Percentiles rank a stretch among this genome's conserved stretches.
Evolutionary conservation across 53 echinoderm and acorn worm species (phyloP).

Genomic region (Antedon mediterranea): DNA sequence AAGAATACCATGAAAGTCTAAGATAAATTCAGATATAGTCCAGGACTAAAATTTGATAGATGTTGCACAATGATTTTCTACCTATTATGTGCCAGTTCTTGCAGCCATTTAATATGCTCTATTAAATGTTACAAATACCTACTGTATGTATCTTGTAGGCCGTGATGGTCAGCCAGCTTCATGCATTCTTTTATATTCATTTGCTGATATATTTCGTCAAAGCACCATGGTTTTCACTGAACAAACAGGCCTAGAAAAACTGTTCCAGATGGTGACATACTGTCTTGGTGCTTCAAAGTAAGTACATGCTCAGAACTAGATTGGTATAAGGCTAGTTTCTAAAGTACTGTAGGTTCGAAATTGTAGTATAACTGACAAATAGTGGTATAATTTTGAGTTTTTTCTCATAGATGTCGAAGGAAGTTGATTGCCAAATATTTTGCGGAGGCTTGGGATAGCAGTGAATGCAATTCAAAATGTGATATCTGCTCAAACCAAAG

Average conservation of each 20-base stretch:
- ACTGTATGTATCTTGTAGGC: conserved; percentile 23
- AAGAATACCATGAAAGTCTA: too few relatives aligned
- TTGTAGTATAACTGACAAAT: too few relatives aligned
- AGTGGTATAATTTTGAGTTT: too few relatives aligned
- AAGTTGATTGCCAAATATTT: conserved; percentile 57
- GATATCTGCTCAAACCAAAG: conserved; percentile 39
- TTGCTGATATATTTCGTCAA: conserved; percentile 72
- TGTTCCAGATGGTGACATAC: conserved; percentile 85
- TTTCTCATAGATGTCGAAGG: conserved; percentile 46
- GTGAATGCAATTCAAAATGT: conserved; percentile 51
- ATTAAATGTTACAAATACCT: neutral
- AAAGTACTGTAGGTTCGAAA: too few relatives aligned
- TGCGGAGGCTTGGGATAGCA: conserved; percentile 56
- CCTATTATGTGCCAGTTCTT: neutral
- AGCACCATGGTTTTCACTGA: conserved; percentile 90
- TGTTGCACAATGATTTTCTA: neutral
- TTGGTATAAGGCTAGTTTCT: too few relatives aligned
- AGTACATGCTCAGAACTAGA: too few relatives aligned
- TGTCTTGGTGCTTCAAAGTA: conserved; percentile 20
- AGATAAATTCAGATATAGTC: too few relatives aligned
- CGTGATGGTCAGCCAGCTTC: conserved; percentile 68
- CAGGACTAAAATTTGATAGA: too few relatives aligned
- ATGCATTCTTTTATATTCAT: conserved; percentile 59
- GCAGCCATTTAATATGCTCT: neutral
- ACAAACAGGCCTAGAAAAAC: conserved; percentile 73